Conservation (phyloP, 2,888 invertebrate species). For the Pristionchus exspectatus region DNA sequence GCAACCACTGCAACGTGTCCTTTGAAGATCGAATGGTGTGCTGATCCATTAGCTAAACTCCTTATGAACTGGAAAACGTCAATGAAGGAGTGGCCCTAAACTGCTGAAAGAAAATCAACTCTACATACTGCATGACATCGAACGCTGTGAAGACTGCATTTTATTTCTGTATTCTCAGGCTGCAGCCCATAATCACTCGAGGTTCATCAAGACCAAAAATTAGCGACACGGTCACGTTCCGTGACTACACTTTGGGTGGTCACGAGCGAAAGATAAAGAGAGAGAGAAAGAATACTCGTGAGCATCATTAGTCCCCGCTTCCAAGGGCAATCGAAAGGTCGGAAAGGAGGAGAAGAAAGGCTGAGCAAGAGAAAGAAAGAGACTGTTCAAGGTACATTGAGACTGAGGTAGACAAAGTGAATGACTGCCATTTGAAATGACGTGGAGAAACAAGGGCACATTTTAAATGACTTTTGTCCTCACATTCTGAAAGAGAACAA, state of each 20-base stretch:
- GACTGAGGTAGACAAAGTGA: neutral
- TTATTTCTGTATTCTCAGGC: neutral
- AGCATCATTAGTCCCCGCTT: neutral
- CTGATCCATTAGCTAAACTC: too few species aligned
- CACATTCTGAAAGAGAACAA: neutral
- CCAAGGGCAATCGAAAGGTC: conserved; percentile 1
- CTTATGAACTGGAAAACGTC: too few species aligned
- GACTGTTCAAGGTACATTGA: conserved; percentile 9
- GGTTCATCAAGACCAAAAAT: neutral
- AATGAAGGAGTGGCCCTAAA: too few species aligned
- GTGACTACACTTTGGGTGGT: conserved; percentile 21
- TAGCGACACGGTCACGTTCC: neutral
- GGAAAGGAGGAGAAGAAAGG: neutral
- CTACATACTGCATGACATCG: too few species aligned
- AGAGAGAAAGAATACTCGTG: neutral
- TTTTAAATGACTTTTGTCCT: neutral
- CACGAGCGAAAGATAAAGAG: neutral
- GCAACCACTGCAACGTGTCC: neutral
- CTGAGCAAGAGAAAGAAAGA: neutral
- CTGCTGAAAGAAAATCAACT: too few species aligned
- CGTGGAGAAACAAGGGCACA: neutral
- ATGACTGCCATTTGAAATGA: too few species aligned
- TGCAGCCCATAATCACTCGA: neutral
- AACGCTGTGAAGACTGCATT: too few species aligned
- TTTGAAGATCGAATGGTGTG: neutral